Base-by-base conservation (phyloP, 2,113 vertebrate genomes). In the Alethe castanea region DNA sequence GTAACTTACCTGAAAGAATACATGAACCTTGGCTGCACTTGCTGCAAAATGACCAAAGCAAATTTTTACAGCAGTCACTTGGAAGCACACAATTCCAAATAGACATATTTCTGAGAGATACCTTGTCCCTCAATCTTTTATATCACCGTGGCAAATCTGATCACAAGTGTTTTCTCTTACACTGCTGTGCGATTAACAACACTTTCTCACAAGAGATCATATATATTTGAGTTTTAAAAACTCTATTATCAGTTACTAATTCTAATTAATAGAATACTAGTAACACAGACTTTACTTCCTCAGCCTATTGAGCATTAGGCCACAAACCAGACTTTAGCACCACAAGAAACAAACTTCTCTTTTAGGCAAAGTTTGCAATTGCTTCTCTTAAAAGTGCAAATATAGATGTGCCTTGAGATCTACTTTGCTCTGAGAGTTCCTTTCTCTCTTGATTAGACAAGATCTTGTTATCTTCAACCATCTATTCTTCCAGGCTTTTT, bases 11-110 rank as follows among this genome's bases (percentile, higher is more conserved):
- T 61, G 54, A 89, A 18, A 66, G 4, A 53, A 57, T 9, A 57
- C 0, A 1, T 36, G 42, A 61, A 40, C 14, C 2, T 89, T 44
- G 31, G 50, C 19, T 1, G 0, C 14, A 6, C 28, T 61, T 45
- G 18, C 15, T 61, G 38, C 36, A 44, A 81, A 84, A 57, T 53
- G 25, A 19, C 17, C 22, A 60, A 16, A 72, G 17, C 10, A 77
- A 91, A 70, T 11, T 33, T 69, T 78, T 57, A 12, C 61, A 38
- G 14, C 33, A 13, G 8, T 76, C 29, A 36, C 33, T 52, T 42
- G 12, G 33, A 93, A 62, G 5, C 7, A 22, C 19, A 70, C 64
- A 88, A 44, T 20, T 72, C 61, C 14, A 60, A 70, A 45, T 3
- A 44, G 29, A 64, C 3, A 13, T 2, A 2, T 73, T 91, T 88